Evolutionary conservation across 1,140 invertebrate species (phyloP).

Genomic region (Triops longicaudatus): DNA sequence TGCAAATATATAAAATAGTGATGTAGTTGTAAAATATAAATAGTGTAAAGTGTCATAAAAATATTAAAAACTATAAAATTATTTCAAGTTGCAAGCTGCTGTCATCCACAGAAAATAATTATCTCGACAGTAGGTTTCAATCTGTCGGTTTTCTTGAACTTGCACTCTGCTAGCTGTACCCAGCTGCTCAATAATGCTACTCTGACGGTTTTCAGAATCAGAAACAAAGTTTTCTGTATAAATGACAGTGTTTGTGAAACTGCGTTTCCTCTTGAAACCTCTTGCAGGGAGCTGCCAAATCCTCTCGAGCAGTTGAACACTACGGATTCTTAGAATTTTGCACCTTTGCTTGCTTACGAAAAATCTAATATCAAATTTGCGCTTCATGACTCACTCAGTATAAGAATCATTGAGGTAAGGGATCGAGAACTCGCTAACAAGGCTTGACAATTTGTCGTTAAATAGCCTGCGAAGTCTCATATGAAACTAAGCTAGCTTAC

Average conservation of each 20-base stretch:
- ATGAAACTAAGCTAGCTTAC: not conserved
- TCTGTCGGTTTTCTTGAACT: constrained; percentile 18
- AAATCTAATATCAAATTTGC: no score
- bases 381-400: no score
- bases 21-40: not conserved
- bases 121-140: constrained; percentile 12
- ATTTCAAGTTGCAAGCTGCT: constrained; percentile 24
- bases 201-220: not conserved
- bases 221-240: not conserved
- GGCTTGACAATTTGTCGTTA: not conserved
- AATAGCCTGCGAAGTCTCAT: not conserved
- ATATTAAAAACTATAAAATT: not conserved
- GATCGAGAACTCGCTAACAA: no score
- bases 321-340: no score
- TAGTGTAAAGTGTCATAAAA: not conserved
- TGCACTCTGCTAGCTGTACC: not conserved
- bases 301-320: no score
- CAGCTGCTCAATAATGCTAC: not conserved
- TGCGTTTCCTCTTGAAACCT: no score
- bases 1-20: not conserved
- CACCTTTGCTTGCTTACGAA: no score
- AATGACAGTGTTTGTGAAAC: not conserved
- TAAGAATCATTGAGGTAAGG: no score
- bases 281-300: no score
- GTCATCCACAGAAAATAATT: constrained; percentile 22